A percentile compares a stretch with the other conserved stretches of the same genome.
Conservation (phyloP, 2,797 vertebrate species). For the Myotis planiceps region DNA sequence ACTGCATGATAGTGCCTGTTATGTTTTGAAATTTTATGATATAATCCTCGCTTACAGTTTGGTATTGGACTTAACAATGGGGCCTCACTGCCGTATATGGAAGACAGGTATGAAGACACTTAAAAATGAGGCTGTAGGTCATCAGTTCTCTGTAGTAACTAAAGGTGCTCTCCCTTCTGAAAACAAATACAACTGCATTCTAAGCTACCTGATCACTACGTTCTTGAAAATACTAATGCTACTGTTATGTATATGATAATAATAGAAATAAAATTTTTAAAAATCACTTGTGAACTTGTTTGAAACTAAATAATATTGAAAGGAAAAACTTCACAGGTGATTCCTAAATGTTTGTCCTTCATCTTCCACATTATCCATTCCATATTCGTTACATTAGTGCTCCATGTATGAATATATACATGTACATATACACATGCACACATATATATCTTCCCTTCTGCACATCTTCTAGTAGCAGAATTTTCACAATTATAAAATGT, state of each 20-base stretch:
- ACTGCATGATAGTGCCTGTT: neutral
- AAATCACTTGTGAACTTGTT: neutral
- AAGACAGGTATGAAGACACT: neutral
- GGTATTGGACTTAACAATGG: neutral
- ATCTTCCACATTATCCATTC: neutral
- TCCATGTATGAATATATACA: neutral
- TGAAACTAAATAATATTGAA: neutral
- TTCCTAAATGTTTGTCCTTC: neutral
- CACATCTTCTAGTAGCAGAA: neutral
- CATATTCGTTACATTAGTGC: neutral
- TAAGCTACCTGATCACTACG: neutral
- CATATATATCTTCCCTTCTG: neutral
- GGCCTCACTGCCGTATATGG: neutral
- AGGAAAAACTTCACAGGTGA: neutral
- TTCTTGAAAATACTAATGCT: neutral
- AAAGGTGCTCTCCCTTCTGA: neutral
- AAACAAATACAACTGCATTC: neutral
- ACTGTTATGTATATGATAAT: neutral
- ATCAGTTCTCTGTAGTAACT: neutral
- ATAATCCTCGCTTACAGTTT: neutral
- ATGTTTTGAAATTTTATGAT: neutral
- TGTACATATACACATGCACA: neutral
- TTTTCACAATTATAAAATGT: neutral
- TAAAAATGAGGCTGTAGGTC: neutral
- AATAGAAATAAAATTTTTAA: neutral